phyloP scores from a whole-genome alignment of 2,113 vertebrate genomes.

The Megaceryle torquata region DNA sequence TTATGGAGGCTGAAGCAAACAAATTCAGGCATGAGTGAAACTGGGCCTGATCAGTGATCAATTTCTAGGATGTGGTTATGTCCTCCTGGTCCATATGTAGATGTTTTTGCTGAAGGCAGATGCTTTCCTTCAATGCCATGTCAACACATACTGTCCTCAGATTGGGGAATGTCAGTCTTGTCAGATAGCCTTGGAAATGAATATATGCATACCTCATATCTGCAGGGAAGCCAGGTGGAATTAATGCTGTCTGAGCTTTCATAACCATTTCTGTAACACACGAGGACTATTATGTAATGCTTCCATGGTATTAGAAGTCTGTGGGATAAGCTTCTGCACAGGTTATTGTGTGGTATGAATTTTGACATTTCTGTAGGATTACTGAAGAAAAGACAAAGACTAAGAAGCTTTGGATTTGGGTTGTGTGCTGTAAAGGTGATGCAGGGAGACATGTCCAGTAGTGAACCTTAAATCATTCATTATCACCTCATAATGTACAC shows the following conservation, averaged over 20 bases:
- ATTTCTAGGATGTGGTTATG: not conserved
- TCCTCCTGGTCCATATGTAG: not conserved
- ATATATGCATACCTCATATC: not conserved
- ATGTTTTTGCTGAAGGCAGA: not conserved
- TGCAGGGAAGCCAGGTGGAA: not conserved
- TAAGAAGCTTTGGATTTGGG: not conserved
- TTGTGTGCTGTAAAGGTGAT: not conserved
- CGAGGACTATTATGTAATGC: not conserved
- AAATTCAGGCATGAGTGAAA: not conserved
- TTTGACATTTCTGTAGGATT: not conserved
- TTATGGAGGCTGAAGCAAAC: not conserved
- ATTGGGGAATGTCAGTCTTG: not conserved
- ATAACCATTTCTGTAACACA: not conserved
- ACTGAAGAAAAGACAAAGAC: not conserved
- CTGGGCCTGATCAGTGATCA: not conserved
- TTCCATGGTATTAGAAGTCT: not conserved
- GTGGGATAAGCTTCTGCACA: not conserved
- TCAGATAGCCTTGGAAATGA: not conserved
- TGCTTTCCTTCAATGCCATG: not conserved
- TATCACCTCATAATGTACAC: not conserved
- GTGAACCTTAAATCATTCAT: not conserved
- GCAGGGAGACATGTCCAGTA: not conserved
- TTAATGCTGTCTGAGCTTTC: not conserved
- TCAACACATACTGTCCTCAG: not conserved
- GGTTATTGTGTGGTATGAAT: not conserved